These are phyloP conservation scores for Danio rerio DNA, from an alignment of 2,113 vertebrate species.

Conservation along the genomic window DNA sequence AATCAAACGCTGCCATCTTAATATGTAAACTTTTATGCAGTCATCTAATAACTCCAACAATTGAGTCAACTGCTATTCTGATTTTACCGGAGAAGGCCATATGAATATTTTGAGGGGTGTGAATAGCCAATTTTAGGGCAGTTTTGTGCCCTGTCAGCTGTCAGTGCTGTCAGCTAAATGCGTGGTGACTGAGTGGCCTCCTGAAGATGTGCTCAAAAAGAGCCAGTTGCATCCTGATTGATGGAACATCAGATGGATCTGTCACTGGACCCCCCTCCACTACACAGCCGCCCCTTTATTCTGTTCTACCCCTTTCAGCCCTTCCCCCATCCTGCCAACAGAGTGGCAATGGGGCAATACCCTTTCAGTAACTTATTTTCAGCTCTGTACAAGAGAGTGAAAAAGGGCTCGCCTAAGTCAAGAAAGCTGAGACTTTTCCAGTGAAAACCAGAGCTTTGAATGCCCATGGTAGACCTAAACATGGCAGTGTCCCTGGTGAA, in stretches of 20 bases:
- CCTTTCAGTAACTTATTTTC: slow-evolving; percentile 51
- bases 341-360: slow-evolving; percentile 34
- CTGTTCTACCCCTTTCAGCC: slow-evolving; percentile 23
- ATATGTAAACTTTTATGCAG: not conserved
- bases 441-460: not conserved
- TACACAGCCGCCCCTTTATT: not conserved
- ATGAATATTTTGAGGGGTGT: slow-evolving; percentile 29
- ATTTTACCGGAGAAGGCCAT: slow-evolving; percentile 11
- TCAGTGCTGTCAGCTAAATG: slow-evolving; percentile 70
- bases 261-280: slow-evolving; percentile 62
- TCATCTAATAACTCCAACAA: not conserved
- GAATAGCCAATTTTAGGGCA: slow-evolving; percentile 43
- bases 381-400: not conserved
- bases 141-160: slow-evolving; percentile 57
- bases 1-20: not conserved
- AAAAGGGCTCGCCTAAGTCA: slow-evolving; percentile 10
- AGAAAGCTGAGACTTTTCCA: slow-evolving; percentile 38
- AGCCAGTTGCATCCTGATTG: slow-evolving; percentile 73
- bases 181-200: slow-evolving; percentile 76
- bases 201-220: slow-evolving; percentile 69
- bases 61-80: slow-evolving; percentile 1
- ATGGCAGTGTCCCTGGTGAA: slow-evolving; percentile 23
- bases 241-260: slow-evolving; percentile 74
- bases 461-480: slow-evolving; percentile 39
- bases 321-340: slow-evolving; percentile 35